Conservation (phyloP, 2,888 invertebrate genomes). For the Aphelenchoides bicaudatus region DNA sequence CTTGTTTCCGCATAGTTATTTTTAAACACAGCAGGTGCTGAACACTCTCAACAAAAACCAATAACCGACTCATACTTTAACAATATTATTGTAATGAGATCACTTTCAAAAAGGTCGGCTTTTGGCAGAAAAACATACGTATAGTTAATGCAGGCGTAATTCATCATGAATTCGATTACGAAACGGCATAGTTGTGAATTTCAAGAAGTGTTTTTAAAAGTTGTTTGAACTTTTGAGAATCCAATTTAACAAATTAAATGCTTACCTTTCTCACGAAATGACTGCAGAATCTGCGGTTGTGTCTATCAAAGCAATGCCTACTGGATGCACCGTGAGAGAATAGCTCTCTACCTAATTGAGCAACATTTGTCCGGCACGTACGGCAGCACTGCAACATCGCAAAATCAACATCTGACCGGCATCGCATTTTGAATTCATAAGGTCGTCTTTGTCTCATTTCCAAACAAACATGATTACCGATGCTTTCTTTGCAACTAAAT, state of each 20-base stretch:
- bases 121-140: too few relatives aligned
- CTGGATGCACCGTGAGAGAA: slow-evolving; percentile 30
- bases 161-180: too few relatives aligned
- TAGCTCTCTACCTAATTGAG: slow-evolving; percentile 27
- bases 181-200: too few relatives aligned
- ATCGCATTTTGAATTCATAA: slow-evolving; percentile 42
- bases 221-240: too few relatives aligned
- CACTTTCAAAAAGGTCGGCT: too few relatives aligned
- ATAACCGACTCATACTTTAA: too few relatives aligned
- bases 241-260: not conserved
- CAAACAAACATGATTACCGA: slow-evolving; percentile 38
- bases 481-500: slow-evolving; percentile 33
- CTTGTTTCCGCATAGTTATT: not conserved
- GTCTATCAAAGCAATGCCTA: slow-evolving; percentile 52
- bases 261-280: slow-evolving; percentile 41
- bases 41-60: too few relatives aligned
- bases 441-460: slow-evolving; percentile 41
- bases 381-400: slow-evolving; percentile 54
- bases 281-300: slow-evolving; percentile 47
- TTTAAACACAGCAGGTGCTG: not conserved
- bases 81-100: too few relatives aligned
- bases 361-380: slow-evolving; percentile 41
- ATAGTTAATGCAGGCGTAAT: too few relatives aligned
- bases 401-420: slow-evolving; percentile 40
- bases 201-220: too few relatives aligned